A percentile compares a stretch with the other conserved stretches of the same genome.
These are phyloP conservation scores for Choreutis nemorana DNA, from an alignment of 2,888 invertebrate genomes.

Conservation along the genomic window DNA sequence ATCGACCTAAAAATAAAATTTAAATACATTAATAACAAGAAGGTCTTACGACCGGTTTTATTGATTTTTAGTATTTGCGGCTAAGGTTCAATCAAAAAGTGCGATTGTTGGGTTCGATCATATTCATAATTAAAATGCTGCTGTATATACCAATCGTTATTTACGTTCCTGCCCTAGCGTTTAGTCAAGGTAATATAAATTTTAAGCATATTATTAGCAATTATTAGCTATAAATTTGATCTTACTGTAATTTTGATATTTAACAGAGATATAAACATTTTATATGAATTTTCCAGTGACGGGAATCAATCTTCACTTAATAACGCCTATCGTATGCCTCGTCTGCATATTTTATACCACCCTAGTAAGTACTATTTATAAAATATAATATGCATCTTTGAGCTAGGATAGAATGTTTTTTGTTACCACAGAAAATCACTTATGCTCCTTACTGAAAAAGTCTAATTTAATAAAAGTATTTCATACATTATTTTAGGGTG, in stretches of 20 bases:
- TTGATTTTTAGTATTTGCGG: slow-evolving; percentile 72
- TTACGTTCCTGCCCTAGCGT: slow-evolving; percentile 87
- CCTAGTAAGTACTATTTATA: slow-evolving; percentile 71
- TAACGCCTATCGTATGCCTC: slow-evolving; percentile 80
- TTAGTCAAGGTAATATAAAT: slow-evolving; percentile 73
- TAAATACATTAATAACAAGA: too few relatives aligned
- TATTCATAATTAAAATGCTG: slow-evolving; percentile 78
- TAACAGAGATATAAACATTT: too few relatives aligned
- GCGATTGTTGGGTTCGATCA: slow-evolving; percentile 70
- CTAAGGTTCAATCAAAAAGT: slow-evolving; percentile 74
- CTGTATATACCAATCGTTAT: slow-evolving; percentile 85
- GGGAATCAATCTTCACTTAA: slow-evolving; percentile 80
- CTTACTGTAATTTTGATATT: not conserved
- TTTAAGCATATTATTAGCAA: not conserved
- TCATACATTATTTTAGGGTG: slow-evolving; percentile 64
- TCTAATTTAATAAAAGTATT: not conserved
- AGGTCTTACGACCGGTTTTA: too few relatives aligned
- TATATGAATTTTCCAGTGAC: slow-evolving; percentile 78
- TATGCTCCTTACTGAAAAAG: not conserved
- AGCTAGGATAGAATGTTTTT: too few relatives aligned
- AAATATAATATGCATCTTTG: not conserved
- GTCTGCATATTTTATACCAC: slow-evolving; percentile 96
- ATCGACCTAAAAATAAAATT: too few relatives aligned
- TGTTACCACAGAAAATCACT: not conserved
- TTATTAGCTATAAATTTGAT: not conserved